phyloP scores from a whole-genome alignment of 2,888 invertebrate genomes.

The Rhingia rostrata region DNA sequence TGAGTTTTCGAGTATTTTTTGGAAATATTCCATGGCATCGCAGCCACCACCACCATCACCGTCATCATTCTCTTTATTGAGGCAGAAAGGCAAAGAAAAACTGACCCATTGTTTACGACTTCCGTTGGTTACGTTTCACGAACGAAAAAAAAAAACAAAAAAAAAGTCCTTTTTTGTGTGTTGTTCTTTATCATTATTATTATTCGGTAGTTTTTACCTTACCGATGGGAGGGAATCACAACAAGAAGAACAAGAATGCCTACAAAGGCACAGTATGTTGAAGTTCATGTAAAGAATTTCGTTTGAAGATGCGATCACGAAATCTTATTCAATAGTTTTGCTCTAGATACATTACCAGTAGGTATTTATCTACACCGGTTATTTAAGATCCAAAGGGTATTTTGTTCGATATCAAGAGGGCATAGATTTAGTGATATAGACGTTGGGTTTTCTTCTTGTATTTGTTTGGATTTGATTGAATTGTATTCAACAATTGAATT shows the following conservation, averaged over 20 bases:
- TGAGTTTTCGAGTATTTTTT: constrained; percentile 67
- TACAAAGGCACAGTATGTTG: constrained; percentile 21
- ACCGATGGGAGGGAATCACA: constrained; percentile 25
- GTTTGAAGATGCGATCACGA: constrained; percentile 54
- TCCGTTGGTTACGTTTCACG: constrained; percentile 63
- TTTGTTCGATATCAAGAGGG: neutral
- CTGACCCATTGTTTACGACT: constrained; percentile 73
- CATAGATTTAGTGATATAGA: neutral
- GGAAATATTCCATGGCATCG: constrained; percentile 32
- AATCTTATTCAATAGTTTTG: constrained; percentile 42
- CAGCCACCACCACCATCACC: constrained; percentile 18
- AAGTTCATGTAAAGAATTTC: constrained; percentile 38
- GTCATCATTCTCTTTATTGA: constrained; percentile 50
- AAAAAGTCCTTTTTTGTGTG: constrained; percentile 25
- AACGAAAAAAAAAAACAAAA: constrained; percentile 42
- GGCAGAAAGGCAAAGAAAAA: constrained; percentile 52
- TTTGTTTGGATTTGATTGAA: neutral
- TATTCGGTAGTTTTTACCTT: constrained; percentile 60
- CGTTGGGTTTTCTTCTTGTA: neutral
- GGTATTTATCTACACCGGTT: neutral
- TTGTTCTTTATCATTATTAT: constrained; percentile 60
- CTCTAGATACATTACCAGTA: constrained; percentile 14
- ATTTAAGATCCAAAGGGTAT: constrained; percentile 9
- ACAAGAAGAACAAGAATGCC: constrained; percentile 18
- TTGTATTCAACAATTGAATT: neutral